These are phyloP conservation scores for Polia nebulosa DNA, from an alignment of 2,888 invertebrate genomes.

Conservation along the genomic window DNA sequence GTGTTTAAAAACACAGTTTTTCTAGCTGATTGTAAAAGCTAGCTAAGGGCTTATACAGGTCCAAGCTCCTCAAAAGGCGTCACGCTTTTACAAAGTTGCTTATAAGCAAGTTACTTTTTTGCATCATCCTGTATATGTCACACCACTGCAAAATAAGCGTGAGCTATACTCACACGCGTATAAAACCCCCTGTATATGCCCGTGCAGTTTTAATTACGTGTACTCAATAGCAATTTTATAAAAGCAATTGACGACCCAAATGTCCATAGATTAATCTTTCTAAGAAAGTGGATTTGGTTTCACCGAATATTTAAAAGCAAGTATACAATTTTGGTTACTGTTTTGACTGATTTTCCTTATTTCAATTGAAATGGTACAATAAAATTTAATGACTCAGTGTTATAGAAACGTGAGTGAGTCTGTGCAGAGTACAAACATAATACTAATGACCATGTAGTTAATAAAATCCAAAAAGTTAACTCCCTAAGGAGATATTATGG, in stretches of 20 bases:
- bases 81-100: conserved; percentile 20
- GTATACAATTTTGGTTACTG: background rate
- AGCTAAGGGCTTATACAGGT: conserved; percentile 50
- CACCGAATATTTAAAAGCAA: conserved; percentile 4
- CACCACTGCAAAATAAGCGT: conserved; percentile 26
- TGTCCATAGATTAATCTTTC: conserved; percentile 14
- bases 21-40: conserved; percentile 31
- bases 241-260: conserved; percentile 29
- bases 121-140: conserved; percentile 30
- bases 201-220: conserved; percentile 49
- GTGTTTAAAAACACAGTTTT: conserved; percentile 50
- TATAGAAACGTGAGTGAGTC: background rate
- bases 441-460: too few species aligned
- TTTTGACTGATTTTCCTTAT: background rate
- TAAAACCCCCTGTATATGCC: conserved; percentile 48
- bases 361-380: background rate
- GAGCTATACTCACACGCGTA: conserved; percentile 27
- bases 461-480: background rate
- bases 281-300: conserved; percentile 30
- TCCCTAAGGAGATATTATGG: background rate
- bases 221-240: conserved; percentile 57
- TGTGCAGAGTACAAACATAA: conserved; percentile 10
- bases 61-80: background rate
- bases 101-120: conserved; percentile 16
- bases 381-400: background rate